A percentile compares a stretch with the other conserved stretches of the same genome.
These are phyloP conservation scores for Morpho helenor DNA, from an alignment of 2,888 invertebrate species.

Conservation along the genomic window DNA sequence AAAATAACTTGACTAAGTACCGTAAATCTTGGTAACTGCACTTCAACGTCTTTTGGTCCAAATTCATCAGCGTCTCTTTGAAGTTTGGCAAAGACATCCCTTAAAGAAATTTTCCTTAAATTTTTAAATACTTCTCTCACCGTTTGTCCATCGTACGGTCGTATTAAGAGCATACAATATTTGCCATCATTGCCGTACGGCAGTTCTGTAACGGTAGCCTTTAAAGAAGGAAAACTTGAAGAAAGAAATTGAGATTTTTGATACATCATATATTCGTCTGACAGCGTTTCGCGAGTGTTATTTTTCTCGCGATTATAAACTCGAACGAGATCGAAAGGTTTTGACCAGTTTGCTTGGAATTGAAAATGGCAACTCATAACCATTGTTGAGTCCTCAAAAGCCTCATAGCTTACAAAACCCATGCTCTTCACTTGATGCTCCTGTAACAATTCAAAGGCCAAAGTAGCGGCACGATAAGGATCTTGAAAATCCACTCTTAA, in stretches of 20 bases:
- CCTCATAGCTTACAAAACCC: constrained; percentile 61
- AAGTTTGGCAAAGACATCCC: constrained; percentile 71
- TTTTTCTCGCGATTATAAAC: too few species aligned
- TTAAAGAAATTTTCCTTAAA: constrained; percentile 61
- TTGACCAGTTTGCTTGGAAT: constrained; percentile 6
- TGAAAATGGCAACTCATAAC: constrained; percentile 28
- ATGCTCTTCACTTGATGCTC: constrained; percentile 13
- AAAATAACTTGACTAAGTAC: constrained; percentile 80
- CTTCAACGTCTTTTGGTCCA: constrained; percentile 80
- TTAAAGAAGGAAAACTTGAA: constrained; percentile 72
- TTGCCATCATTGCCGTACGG: constrained; percentile 81
- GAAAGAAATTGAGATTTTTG: constrained; percentile 77
- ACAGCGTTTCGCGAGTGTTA: too few species aligned
- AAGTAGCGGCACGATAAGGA: constrained; percentile 56
- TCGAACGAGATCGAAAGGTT: neutral
- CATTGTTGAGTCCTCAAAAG: constrained; percentile 78
- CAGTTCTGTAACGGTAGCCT: constrained; percentile 81
- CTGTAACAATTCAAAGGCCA: constrained; percentile 50
- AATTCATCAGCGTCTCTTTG: constrained; percentile 63
- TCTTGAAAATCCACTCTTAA: neutral
- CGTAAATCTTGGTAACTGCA: constrained; percentile 81
- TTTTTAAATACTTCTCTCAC: constrained; percentile 70
- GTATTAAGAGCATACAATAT: constrained; percentile 81
- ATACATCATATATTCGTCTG: constrained; percentile 21
- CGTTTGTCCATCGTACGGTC: constrained; percentile 78